Conservation (phyloP, 53 echinoderm and acorn worm species). For the Luidia sarsii region DNA sequence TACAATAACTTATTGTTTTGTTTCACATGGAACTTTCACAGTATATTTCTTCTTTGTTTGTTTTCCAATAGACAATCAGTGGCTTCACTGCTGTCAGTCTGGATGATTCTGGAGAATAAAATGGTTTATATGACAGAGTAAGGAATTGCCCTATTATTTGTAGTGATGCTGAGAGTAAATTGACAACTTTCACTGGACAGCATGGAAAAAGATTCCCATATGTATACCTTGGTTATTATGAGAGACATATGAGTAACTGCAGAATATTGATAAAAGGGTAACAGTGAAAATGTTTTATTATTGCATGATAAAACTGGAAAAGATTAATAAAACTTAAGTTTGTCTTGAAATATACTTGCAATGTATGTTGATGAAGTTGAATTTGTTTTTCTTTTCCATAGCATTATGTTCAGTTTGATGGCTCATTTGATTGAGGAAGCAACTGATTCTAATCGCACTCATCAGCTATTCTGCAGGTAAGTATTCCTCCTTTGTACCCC, state of each 20-base stretch:
- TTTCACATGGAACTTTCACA: too few species aligned
- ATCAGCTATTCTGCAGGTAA: conserved; percentile 82
- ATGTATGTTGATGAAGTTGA: too few species aligned
- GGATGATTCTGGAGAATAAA: conserved; percentile 75
- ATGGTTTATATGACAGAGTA: conserved; percentile 89
- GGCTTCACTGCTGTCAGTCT: conserved; percentile 83
- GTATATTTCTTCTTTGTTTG: not conserved
- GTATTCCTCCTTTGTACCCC: not conserved
- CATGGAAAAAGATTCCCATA: too few species aligned
- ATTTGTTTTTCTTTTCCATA: not conserved
- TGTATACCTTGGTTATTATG: not conserved
- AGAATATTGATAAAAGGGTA: not conserved
- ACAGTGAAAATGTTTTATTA: too few species aligned
- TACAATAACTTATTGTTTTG: too few species aligned
- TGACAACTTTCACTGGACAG: too few species aligned
- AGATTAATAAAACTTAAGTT: too few species aligned
- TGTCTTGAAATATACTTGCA: too few species aligned
- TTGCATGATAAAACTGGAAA: too few species aligned
- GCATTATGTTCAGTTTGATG: conserved; percentile 57
- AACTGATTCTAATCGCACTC: conserved; percentile 56
- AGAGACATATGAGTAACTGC: not conserved
- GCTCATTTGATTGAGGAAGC: conserved; percentile 61
- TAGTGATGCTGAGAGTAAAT: too few species aligned
- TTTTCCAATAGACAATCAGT: conserved; percentile 76
- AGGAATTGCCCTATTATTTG: too few species aligned